Evolutionary conservation across 1,140 invertebrate genomes (phyloP).

Genomic region (Meloidogyne floridensis): DNA sequence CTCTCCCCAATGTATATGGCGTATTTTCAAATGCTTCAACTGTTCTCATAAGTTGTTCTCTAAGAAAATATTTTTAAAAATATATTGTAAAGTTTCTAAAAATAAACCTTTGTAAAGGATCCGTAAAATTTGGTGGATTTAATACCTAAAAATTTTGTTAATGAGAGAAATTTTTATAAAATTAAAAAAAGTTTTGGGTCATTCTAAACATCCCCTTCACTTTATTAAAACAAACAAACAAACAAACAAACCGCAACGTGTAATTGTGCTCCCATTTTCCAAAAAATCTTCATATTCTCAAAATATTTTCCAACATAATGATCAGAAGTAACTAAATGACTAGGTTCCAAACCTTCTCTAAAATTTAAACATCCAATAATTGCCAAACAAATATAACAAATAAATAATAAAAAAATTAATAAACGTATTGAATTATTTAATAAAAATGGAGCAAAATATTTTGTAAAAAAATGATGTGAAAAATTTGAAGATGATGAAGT

Average conservation of each 20-base stretch:
- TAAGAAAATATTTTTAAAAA: constrained; percentile 39
- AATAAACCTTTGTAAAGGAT: constrained; percentile 52
- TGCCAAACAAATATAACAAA: constrained; percentile 79
- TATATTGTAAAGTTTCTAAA: background rate
- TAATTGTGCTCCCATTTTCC: constrained; percentile 63
- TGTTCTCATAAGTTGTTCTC: constrained; percentile 52
- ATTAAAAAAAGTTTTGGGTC: no score
- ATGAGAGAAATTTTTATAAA: no score
- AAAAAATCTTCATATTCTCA: constrained; percentile 60
- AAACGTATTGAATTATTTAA: constrained; percentile 78
- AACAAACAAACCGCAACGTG: constrained; percentile 55
- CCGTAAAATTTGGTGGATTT: constrained; percentile 62
- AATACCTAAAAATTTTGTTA: constrained; percentile 20
- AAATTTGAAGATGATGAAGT: constrained; percentile 31
- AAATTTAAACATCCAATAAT: constrained; percentile 84
- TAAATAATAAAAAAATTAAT: constrained; percentile 78
- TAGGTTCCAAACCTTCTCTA: constrained; percentile 70
- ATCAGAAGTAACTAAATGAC: constrained; percentile 61
- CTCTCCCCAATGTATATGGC: constrained; percentile 60
- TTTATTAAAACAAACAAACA: no score
- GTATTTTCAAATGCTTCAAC: constrained; percentile 63
- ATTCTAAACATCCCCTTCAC: no score
- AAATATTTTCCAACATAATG: constrained; percentile 65
- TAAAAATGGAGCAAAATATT: constrained; percentile 76
- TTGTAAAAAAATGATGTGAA: constrained; percentile 77